Evolutionary conservation across 2,797 vertebrate species (phyloP).

Genomic region (Lates japonicus): DNA sequence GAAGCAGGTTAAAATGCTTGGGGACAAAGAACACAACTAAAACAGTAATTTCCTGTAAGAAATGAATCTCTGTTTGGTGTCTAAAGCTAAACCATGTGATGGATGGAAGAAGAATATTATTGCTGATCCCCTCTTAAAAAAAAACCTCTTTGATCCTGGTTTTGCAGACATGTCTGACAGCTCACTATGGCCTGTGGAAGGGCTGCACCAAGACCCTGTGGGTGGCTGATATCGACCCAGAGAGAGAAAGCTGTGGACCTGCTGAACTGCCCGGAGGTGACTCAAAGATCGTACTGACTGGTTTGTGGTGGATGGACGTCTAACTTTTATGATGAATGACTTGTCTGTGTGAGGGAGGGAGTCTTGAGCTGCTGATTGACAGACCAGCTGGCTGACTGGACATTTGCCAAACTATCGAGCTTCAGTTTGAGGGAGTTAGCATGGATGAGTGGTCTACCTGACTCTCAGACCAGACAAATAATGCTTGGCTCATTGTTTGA

Average conservation of each 20-base stretch:
- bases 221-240: slow-evolving; percentile 88
- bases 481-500: slow-evolving; percentile 42
- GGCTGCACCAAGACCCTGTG: slow-evolving; percentile 89
- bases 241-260: slow-evolving; percentile 88
- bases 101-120: not conserved
- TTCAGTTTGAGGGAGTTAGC: slow-evolving; percentile 34
- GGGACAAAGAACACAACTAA: not conserved
- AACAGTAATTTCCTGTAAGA: slow-evolving; percentile 24
- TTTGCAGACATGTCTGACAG: slow-evolving; percentile 86
- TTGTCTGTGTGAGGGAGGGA: slow-evolving; percentile 13
- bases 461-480: slow-evolving; percentile 36
- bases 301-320: not conserved
- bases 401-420: slow-evolving; percentile 31
- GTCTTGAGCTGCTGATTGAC: slow-evolving; percentile 48
- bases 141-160: slow-evolving; percentile 73
- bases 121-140: not conserved
- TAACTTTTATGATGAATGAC: slow-evolving; percentile 32
- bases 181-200: slow-evolving; percentile 92
- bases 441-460: slow-evolving; percentile 48
- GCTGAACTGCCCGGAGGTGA: slow-evolving; percentile 91
- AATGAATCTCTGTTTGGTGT: not conserved
- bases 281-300: slow-evolving; percentile 4
- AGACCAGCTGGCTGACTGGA: slow-evolving; percentile 21
- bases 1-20: no score
- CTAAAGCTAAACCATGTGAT: not conserved